Evolutionary conservation across 2,797 vertebrate species (phyloP).

Genomic region (Gallirallus australis): DNA sequence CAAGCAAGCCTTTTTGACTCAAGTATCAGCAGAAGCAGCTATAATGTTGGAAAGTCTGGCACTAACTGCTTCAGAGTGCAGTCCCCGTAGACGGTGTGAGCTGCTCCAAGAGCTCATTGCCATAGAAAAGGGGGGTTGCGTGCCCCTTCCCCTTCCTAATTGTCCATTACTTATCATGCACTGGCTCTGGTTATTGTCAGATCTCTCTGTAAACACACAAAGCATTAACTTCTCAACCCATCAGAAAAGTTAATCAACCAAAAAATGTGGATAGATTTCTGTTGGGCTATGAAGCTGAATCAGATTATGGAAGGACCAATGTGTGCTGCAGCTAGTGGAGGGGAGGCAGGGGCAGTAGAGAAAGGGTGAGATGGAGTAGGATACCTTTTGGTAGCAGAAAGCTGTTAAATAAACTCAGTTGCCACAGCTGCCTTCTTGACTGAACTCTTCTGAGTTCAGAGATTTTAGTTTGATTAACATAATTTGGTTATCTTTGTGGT

Average conservation of each 20-base stretch:
- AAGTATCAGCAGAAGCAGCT: neutral
- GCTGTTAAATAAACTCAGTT: neutral
- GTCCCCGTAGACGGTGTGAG: neutral
- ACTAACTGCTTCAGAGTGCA: neutral
- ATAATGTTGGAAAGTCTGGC: neutral
- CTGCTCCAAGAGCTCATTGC: neutral
- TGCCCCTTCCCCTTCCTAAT: neutral
- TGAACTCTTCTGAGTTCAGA: neutral
- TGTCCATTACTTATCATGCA: neutral
- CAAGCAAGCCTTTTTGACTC: neutral
- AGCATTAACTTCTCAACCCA: neutral
- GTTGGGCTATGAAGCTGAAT: neutral
- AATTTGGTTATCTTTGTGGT: neutral
- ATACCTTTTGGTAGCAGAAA: neutral
- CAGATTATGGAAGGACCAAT: neutral
- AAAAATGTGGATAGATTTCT: neutral
- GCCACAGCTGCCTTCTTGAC: neutral
- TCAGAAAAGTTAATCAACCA: neutral
- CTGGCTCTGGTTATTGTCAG: neutral
- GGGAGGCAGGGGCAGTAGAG: neutral
- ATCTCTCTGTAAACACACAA: neutral
- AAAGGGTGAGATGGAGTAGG: neutral
- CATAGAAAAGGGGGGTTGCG: neutral
- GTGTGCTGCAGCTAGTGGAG: neutral
- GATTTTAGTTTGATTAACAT: neutral